These are phyloP conservation scores for Acropternis orthonyx DNA, from an alignment of 2,797 vertebrate species.

Conservation along the genomic window DNA sequence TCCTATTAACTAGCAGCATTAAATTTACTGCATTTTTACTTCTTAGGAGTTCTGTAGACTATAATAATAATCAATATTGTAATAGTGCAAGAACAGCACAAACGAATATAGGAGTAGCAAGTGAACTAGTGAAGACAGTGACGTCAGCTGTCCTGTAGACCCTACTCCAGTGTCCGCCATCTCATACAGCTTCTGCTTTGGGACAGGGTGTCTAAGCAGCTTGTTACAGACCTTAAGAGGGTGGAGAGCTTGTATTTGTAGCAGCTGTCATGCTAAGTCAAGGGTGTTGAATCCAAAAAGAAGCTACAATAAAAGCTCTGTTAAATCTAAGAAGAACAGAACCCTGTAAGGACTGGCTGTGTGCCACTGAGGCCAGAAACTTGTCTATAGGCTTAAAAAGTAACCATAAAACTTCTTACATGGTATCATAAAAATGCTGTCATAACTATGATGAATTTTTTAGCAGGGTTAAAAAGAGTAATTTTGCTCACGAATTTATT, in stretches of 20 bases:
- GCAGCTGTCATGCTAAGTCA: neutral
- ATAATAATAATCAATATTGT: neutral
- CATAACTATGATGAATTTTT: neutral
- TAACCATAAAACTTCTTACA: neutral
- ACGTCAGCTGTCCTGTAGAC: neutral
- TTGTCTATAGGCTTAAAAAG: neutral
- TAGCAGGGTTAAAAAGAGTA: neutral
- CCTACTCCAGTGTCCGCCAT: neutral
- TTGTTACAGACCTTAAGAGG: neutral
- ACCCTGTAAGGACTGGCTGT: neutral
- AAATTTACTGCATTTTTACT: neutral
- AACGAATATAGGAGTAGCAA: neutral
- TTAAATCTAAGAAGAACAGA: neutral
- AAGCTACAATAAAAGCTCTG: neutral
- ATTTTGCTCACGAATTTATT: neutral
- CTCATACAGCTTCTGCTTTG: neutral
- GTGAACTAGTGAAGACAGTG: neutral
- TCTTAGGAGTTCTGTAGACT: neutral
- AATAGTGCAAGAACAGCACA: neutral
- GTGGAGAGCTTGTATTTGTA: neutral
- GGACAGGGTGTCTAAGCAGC: neutral
- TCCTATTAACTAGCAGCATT: neutral
- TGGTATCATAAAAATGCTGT: neutral
- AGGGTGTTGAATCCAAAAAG: neutral
- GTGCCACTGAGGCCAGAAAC: neutral